These are phyloP conservation scores for Frankliniella intonsa DNA, from an alignment of 2,888 invertebrate genomes.

Conservation along the genomic window DNA sequence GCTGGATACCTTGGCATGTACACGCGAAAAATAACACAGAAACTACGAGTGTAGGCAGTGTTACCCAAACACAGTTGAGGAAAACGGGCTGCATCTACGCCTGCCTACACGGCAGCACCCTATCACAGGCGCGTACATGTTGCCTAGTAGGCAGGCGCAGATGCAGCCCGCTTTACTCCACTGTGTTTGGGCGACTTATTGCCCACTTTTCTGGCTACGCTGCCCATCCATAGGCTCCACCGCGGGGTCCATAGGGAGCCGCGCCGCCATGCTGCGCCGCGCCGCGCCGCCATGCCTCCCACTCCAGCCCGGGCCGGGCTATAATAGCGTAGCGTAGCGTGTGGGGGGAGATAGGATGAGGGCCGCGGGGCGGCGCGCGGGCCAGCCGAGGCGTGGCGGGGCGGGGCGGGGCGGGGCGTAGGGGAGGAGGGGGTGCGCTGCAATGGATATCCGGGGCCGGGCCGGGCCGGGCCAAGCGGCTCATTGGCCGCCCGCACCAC, in stretches of 20 bases:
- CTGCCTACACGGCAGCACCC: too few species aligned
- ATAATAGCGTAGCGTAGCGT: not conserved
- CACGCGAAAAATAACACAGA: too few species aligned
- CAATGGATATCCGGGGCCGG: constrained; percentile 4
- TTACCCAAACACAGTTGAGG: too few species aligned
- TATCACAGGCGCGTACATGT: too few species aligned
- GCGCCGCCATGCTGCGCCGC: not conserved
- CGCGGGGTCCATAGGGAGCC: not conserved
- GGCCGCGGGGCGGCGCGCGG: not conserved
- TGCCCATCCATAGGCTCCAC: too few species aligned
- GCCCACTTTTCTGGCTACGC: too few species aligned
- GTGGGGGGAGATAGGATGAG: not conserved
- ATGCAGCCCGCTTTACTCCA: too few species aligned
- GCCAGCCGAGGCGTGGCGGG: not conserved
- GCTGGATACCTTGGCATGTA: too few species aligned
- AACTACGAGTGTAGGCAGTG: too few species aligned
- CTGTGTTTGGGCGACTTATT: too few species aligned
- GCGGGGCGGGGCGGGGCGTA: not conserved
- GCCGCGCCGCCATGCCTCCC: constrained; percentile 12
- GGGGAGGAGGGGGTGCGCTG: not conserved
- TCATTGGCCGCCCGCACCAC: not conserved
- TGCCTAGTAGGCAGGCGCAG: too few species aligned
- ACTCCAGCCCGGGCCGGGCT: not conserved
- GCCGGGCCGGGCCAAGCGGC: not conserved
- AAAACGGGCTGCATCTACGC: too few species aligned